These are phyloP conservation scores for Trissonchulus latispiculum DNA, from an alignment of 2,888 invertebrate species.

Conservation along the genomic window DNA sequence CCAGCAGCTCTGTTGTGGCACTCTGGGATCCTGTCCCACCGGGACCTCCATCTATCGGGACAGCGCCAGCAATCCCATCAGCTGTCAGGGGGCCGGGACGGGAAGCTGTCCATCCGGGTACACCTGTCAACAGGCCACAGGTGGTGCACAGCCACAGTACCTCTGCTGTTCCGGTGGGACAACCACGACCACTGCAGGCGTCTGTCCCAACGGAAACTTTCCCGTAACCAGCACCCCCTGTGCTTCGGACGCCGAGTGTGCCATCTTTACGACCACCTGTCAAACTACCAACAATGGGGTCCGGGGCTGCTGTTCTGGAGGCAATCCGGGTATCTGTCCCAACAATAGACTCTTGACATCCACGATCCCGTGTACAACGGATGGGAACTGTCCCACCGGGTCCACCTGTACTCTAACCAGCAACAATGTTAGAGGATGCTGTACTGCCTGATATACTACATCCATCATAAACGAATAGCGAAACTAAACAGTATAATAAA, in stretches of 20 bases:
- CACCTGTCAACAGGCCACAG: background rate
- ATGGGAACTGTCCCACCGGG: background rate
- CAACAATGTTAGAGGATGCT: background rate
- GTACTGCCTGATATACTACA: background rate
- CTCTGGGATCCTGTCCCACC: background rate
- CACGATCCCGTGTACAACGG: background rate
- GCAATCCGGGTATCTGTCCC: background rate
- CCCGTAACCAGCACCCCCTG: background rate
- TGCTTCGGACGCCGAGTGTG: background rate
- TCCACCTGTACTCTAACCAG: background rate
- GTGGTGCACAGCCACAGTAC: conserved; percentile 1
- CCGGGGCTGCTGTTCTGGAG: background rate
- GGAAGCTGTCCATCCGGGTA: background rate
- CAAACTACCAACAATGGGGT: background rate
- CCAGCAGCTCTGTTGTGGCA: background rate
- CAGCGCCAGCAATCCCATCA: background rate
- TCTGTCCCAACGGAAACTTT: background rate
- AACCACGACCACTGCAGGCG: background rate
- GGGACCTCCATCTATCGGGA: background rate
- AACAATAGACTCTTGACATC: background rate
- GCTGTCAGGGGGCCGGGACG: background rate
- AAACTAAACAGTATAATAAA: too few relatives aligned
- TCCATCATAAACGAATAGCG: too few relatives aligned
- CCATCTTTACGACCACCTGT: background rate
- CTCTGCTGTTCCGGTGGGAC: conserved; percentile 11